Percentiles rank a stretch among this genome's conserved stretches.
Conservation (phyloP, 2,888 invertebrate genomes). For the Drosophila austrosaltans region DNA sequence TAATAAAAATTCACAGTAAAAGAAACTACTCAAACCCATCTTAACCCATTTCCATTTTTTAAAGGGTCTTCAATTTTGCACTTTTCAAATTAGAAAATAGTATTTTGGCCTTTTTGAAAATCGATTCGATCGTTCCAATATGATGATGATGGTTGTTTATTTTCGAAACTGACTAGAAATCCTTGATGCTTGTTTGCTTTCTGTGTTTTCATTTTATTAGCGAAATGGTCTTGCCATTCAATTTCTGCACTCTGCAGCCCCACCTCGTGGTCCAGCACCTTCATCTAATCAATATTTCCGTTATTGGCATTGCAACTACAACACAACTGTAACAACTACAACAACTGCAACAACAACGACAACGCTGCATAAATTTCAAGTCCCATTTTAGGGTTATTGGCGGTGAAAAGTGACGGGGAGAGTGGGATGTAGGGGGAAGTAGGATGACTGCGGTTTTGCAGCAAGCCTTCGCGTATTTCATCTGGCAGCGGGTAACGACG, state of each 20-base stretch:
- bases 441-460: constrained; percentile 61
- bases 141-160: neutral
- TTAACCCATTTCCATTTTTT: too few relatives aligned
- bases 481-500: constrained; percentile 52
- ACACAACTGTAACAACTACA: constrained; percentile 29
- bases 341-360: constrained; percentile 30
- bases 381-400: constrained; percentile 19
- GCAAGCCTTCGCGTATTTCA: constrained; percentile 67
- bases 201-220: constrained; percentile 39
- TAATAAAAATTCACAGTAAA: too few relatives aligned
- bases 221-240: constrained; percentile 14
- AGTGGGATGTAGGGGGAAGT: neutral
- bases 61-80: neutral
- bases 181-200: constrained; percentile 1
- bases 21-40: too few relatives aligned
- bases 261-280: constrained; percentile 1
- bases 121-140: too few relatives aligned
- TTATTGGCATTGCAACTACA: constrained; percentile 68
- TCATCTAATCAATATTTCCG: constrained; percentile 77
- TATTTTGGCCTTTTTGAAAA: too few relatives aligned
- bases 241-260: constrained; percentile 30
- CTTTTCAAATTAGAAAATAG: neutral
- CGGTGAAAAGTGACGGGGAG: neutral
- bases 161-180: neutral
- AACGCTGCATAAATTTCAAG: constrained; percentile 63